Evolutionary conservation across 2,113 vertebrate genomes (phyloP).

Genomic region (Lycaon pictus): DNA sequence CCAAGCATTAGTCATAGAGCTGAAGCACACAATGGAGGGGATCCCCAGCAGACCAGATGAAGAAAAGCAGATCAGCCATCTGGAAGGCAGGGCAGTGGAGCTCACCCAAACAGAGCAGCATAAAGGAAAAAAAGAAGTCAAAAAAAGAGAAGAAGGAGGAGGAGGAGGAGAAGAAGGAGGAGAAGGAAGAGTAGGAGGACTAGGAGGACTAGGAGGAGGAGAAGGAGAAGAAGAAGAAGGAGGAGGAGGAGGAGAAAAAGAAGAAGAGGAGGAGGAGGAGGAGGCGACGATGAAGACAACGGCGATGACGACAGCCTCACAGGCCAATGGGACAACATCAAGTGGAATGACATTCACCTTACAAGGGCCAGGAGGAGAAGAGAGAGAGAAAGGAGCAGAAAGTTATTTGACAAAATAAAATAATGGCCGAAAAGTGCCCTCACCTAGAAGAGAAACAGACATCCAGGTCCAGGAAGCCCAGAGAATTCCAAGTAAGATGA

Average conservation of each 20-base stretch:
- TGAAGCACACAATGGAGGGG: neutral
- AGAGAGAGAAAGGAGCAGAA: neutral
- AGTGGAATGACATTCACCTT: neutral
- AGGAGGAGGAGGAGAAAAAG: too few species aligned
- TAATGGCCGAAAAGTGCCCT: neutral
- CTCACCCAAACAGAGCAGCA: neutral
- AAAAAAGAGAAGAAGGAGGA: neutral
- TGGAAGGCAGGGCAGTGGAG: neutral
- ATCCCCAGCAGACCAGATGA: neutral
- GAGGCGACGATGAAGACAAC: fast-evolving
- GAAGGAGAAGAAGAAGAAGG: too few species aligned
- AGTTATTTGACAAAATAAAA: neutral
- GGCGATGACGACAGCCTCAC: neutral
- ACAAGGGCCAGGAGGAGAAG: neutral
- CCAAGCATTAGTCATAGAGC: neutral
- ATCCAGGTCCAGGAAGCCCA: neutral
- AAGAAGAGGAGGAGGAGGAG: too few species aligned
- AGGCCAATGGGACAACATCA: neutral
- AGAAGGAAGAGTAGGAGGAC: too few species aligned
- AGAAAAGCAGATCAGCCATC: neutral
- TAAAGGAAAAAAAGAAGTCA: neutral
- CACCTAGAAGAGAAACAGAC: neutral
- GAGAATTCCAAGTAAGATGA: neutral
- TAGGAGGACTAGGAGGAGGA: too few species aligned
- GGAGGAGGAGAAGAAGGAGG: too few species aligned